A percentile compares a stretch with the other conserved stretches of the same genome.
phyloP scores from a whole-genome alignment of 2,888 invertebrate species.

The Frankliniella fusca region DNA sequence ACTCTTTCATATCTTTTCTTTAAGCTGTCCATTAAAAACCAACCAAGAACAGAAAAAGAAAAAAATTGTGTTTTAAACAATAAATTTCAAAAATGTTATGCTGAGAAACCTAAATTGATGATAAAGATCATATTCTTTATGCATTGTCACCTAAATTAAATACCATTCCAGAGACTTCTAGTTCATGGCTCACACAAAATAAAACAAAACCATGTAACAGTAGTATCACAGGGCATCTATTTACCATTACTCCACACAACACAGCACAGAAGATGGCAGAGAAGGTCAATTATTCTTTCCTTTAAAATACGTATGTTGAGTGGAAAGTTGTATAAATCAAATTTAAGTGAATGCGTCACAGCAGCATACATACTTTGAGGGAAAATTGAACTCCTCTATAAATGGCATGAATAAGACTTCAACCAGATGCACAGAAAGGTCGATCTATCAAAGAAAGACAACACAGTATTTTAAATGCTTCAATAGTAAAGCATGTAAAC shows the following conservation, averaged over 20 bases:
- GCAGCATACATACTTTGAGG: background rate
- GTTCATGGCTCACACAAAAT: background rate
- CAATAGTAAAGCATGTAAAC: background rate
- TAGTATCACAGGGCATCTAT: constrained; percentile 9
- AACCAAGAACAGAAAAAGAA: background rate
- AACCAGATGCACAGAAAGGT: background rate
- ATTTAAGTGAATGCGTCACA: background rate
- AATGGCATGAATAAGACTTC: background rate
- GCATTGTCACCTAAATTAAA: background rate
- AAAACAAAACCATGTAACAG: constrained; percentile 1
- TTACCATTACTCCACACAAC: background rate
- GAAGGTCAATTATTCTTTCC: background rate
- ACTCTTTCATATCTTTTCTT: background rate
- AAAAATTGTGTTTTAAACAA: background rate
- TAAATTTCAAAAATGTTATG: too few species aligned
- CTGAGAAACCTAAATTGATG: too few species aligned
- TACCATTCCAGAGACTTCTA: background rate
- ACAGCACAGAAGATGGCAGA: background rate
- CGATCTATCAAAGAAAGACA: too few species aligned
- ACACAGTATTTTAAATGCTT: too few species aligned
- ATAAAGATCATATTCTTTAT: too few species aligned
- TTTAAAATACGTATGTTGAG: background rate
- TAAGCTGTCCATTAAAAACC: background rate
- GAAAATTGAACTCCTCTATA: background rate
- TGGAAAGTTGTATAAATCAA: background rate